These are phyloP conservation scores for Neoseiulus cucumeris DNA, from an alignment of 1,140 invertebrate species.

Conservation along the genomic window DNA sequence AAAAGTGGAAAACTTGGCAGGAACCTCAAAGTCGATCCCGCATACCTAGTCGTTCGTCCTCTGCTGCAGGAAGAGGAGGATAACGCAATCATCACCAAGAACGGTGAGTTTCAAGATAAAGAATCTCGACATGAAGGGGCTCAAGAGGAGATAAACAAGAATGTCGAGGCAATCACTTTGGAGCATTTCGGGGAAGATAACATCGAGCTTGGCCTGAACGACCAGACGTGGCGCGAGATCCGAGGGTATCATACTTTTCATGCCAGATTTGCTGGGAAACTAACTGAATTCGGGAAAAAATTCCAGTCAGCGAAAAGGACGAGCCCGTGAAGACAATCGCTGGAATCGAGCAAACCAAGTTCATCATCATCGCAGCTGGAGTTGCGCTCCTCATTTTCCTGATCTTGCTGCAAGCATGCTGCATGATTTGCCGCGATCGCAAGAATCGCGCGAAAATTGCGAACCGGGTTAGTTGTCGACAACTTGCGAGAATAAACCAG, in stretches of 20 bases:
- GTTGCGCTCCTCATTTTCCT: constrained; percentile 53
- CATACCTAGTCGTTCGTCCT: constrained; percentile 21
- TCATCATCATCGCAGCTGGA: constrained; percentile 61
- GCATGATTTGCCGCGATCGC: constrained; percentile 42
- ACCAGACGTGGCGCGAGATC: too few species aligned
- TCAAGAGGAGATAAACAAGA: too few species aligned
- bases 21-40: constrained; percentile 45
- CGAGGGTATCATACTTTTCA: too few species aligned
- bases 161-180: too few species aligned
- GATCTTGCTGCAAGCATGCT: constrained; percentile 56
- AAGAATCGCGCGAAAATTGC: constrained; percentile 11
- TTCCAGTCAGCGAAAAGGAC: neutral
- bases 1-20: constrained; percentile 44
- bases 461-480: neutral
- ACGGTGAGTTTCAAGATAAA: constrained; percentile 13
- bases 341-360: constrained; percentile 39
- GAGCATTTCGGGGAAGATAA: too few species aligned
- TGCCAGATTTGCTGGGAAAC: too few species aligned
- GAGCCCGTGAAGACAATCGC: neutral
- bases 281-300: too few species aligned
- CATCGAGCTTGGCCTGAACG: too few species aligned
- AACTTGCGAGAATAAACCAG: too few species aligned
- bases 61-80: neutral
- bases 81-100: constrained; percentile 1
- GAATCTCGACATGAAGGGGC: too few species aligned